Evolutionary conservation across 2,797 vertebrate genomes (phyloP).

Genomic region (Gadopsis marmoratus): DNA sequence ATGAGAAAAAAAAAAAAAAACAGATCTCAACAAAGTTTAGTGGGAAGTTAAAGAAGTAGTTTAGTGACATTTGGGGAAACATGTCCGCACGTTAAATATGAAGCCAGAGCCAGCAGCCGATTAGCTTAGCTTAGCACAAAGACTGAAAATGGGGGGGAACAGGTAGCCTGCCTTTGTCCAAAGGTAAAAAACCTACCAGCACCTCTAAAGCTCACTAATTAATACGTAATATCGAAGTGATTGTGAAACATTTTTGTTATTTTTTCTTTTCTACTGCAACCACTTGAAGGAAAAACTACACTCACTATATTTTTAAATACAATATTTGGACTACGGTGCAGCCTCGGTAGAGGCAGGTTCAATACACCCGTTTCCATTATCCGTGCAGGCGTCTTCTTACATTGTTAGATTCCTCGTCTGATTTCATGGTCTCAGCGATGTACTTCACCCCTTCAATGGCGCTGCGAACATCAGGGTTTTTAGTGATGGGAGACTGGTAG

Average conservation of each 20-base stretch:
- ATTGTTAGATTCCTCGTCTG: conserved; percentile 93
- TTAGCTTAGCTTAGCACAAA: too few relatives aligned
- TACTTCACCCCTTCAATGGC: conserved; percentile 97
- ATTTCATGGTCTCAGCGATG: conserved; percentile 96
- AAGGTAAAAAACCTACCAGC: too few relatives aligned
- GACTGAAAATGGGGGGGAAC: too few relatives aligned
- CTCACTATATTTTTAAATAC: not conserved
- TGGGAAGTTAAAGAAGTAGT: not conserved
- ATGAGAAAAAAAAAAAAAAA: not conserved
- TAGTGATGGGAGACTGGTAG: conserved; percentile 91
- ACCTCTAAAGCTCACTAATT: too few relatives aligned
- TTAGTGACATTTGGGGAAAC: not conserved
- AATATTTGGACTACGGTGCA: not conserved
- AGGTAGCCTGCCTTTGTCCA: too few relatives aligned
- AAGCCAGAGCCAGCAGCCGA: too few relatives aligned
- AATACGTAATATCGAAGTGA: not conserved
- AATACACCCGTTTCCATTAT: not conserved
- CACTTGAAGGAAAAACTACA: too few relatives aligned
- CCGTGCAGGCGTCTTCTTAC: conserved; percentile 79
- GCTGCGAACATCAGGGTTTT: conserved; percentile 94
- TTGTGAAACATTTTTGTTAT: not conserved
- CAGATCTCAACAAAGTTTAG: not conserved
- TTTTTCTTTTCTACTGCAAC: not conserved
- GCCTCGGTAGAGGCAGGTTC: not conserved
- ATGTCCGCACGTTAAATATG: too few relatives aligned